Evolutionary conservation across 2,113 vertebrate species (phyloP).

Genomic region (Malaclemys terrapin): DNA sequence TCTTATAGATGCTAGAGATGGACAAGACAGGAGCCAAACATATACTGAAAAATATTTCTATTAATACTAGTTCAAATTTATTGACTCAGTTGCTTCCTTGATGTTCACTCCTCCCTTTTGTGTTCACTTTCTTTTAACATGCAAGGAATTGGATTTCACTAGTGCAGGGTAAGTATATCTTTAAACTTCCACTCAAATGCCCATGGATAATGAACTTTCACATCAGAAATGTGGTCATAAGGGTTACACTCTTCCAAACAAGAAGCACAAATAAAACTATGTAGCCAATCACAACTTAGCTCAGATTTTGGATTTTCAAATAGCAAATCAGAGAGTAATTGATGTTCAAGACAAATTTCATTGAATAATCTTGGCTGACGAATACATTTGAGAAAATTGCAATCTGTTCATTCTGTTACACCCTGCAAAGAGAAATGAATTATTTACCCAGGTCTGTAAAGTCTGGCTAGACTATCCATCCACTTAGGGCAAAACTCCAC

Average conservation of each 20-base stretch:
- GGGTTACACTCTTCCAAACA: neutral
- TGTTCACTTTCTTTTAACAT: neutral
- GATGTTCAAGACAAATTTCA: neutral
- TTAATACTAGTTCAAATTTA: neutral
- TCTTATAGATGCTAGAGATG: neutral
- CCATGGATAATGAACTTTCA: neutral
- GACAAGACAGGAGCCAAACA: constrained; percentile 10
- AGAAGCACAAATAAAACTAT: neutral
- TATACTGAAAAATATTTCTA: neutral
- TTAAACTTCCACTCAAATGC: neutral
- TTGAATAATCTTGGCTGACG: neutral
- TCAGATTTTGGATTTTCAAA: neutral
- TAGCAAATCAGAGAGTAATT: neutral
- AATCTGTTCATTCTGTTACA: neutral
- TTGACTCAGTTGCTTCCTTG: neutral
- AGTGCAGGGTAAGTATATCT: neutral
- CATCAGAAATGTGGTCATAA: neutral
- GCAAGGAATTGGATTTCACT: neutral
- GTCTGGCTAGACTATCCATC: neutral
- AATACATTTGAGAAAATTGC: neutral
- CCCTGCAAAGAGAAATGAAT: neutral
- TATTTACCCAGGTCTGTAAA: neutral
- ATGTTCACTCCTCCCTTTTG: neutral
- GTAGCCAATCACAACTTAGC: neutral
- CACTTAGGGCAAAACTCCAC: neutral